phyloP scores from a whole-genome alignment of 2,113 vertebrate genomes.

The Bubalus kerabau region DNA sequence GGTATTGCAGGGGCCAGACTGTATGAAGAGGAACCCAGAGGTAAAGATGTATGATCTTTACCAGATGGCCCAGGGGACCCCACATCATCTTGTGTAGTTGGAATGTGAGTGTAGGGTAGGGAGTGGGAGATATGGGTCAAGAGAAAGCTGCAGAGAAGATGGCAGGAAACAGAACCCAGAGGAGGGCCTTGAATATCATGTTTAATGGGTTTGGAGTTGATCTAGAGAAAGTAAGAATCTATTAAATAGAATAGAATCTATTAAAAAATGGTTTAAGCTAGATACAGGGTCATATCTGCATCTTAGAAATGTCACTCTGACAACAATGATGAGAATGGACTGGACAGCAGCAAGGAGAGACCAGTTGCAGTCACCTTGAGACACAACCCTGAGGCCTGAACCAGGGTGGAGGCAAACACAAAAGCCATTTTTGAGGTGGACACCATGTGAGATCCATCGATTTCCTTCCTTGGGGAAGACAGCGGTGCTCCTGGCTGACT shows the following conservation, averaged over 20 bases:
- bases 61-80: no score
- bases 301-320: background rate
- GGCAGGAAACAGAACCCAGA: background rate
- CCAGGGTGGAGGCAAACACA: background rate
- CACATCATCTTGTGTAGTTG: background rate
- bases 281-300: background rate
- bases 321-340: background rate
- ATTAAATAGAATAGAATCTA: background rate
- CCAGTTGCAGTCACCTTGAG: background rate
- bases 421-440: background rate
- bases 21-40: background rate
- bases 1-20: no score
- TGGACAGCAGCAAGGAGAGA: background rate
- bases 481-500: no score
- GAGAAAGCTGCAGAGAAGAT: background rate
- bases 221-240: background rate
- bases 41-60: background rate
- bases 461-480: background rate
- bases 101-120: no score
- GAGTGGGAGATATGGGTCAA: background rate
- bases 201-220: background rate
- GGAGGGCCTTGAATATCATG: background rate
- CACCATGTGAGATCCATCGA: no score
- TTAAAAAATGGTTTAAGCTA: background rate
- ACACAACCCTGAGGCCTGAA: background rate